These are phyloP conservation scores for Abrostola triplasia DNA, from an alignment of 2,888 invertebrate species.

Conservation along the genomic window DNA sequence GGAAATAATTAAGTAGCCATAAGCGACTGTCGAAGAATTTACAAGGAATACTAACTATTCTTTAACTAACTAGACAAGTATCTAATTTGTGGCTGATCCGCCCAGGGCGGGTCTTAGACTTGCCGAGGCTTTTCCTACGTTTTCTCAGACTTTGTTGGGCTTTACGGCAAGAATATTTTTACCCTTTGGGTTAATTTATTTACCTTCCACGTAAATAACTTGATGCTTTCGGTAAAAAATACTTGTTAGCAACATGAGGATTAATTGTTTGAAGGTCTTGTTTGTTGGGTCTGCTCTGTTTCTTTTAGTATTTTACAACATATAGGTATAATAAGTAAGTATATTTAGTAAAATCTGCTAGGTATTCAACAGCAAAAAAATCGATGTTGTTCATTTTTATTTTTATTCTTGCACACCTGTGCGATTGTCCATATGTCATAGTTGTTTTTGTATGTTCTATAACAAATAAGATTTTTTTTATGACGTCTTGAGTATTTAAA, in stretches of 20 bases:
- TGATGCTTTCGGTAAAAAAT: conserved; percentile 49
- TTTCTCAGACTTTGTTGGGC: conserved; percentile 61
- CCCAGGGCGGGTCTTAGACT: conserved; percentile 57
- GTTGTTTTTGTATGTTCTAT: too few relatives aligned
- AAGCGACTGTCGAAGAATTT: conserved; percentile 28
- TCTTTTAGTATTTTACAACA: not conserved
- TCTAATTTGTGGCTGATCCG: conserved; percentile 57
- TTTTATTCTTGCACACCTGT: too few relatives aligned
- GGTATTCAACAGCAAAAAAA: too few relatives aligned
- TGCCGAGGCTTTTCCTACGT: conserved; percentile 61
- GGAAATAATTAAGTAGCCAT: conserved; percentile 24
- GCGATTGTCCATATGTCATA: too few relatives aligned
- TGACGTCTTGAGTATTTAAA: too few relatives aligned
- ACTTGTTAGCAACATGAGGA: conserved; percentile 32
- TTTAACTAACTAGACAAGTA: conserved; percentile 53
- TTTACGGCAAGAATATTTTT: conserved; percentile 62
- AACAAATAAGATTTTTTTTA: too few relatives aligned
- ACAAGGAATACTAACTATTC: conserved; percentile 60
- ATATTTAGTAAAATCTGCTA: too few relatives aligned
- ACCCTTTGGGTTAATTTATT: conserved; percentile 63
- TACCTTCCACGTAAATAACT: conserved; percentile 57
- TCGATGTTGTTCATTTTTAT: too few relatives aligned
- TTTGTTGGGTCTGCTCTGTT: conserved; percentile 27
- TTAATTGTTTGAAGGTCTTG: conserved; percentile 50
- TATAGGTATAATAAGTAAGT: not conserved